Evolutionary conservation across 2,113 vertebrate species (phyloP).

Genomic region (Galeopterus variegatus): DNA sequence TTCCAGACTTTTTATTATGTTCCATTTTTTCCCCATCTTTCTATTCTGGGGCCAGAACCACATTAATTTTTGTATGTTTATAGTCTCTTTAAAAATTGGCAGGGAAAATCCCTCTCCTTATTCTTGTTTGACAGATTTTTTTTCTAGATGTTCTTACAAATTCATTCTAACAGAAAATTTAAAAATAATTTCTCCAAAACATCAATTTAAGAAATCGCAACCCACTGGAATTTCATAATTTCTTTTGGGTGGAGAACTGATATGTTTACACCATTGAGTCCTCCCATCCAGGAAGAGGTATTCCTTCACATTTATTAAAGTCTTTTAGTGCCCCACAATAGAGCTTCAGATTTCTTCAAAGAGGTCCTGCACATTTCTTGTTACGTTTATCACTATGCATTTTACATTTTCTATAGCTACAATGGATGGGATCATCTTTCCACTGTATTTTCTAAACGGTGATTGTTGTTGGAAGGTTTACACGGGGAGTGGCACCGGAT

Average conservation of each 20-base stretch:
- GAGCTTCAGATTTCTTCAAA: neutral
- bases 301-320: neutral
- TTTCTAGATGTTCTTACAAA: neutral
- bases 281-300: neutral
- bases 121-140: neutral
- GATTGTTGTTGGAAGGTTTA: neutral
- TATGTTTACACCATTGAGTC: neutral
- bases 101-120: neutral
- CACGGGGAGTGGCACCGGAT: neutral
- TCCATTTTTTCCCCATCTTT: neutral
- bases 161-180: neutral
- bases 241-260: neutral
- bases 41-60: neutral
- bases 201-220: neutral
- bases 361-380: neutral
- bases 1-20: neutral
- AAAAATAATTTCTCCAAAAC: neutral
- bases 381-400: neutral
- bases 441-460: neutral
- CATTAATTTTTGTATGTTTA: neutral
- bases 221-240: neutral
- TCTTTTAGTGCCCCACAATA: neutral
- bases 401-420: neutral
- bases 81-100: neutral
- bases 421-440: neutral